These are phyloP conservation scores for Molothrus aeneus DNA, from an alignment of 2,797 vertebrate genomes.

Conservation along the genomic window DNA sequence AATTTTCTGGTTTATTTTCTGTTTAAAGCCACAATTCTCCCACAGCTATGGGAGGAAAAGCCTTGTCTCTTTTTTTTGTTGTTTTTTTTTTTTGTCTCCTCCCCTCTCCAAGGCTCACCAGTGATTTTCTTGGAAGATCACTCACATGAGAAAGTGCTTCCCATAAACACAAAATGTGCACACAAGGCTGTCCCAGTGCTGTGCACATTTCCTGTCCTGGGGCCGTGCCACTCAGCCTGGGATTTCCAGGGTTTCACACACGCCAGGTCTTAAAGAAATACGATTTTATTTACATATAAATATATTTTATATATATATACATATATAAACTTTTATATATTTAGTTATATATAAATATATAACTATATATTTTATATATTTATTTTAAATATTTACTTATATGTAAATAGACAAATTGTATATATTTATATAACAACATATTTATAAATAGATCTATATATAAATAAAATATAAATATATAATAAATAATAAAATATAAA, in stretches of 20 bases:
- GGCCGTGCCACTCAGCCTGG: background rate
- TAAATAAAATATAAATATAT: too few species aligned
- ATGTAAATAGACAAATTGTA: too few species aligned
- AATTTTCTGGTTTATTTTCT: background rate
- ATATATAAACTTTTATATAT: too few species aligned
- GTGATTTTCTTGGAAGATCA: background rate
- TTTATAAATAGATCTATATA: too few species aligned
- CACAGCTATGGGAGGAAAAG: background rate
- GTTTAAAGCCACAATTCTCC: background rate
- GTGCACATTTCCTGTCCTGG: background rate
- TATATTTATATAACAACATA: too few species aligned
- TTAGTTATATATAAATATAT: too few species aligned
- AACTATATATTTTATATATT: too few species aligned
- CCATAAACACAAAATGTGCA: background rate
- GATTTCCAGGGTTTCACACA: background rate
- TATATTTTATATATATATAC: background rate
- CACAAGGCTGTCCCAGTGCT: background rate
- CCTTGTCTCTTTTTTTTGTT: background rate
- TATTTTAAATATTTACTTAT: too few species aligned
- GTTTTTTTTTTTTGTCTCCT: background rate
- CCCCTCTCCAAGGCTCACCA: background rate
- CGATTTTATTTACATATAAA: background rate
- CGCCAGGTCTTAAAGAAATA: background rate
- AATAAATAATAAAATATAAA: too few species aligned
- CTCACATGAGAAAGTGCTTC: background rate